phyloP scores from a whole-genome alignment of 1,140 invertebrate genomes.

The Drosophila auraria region DNA sequence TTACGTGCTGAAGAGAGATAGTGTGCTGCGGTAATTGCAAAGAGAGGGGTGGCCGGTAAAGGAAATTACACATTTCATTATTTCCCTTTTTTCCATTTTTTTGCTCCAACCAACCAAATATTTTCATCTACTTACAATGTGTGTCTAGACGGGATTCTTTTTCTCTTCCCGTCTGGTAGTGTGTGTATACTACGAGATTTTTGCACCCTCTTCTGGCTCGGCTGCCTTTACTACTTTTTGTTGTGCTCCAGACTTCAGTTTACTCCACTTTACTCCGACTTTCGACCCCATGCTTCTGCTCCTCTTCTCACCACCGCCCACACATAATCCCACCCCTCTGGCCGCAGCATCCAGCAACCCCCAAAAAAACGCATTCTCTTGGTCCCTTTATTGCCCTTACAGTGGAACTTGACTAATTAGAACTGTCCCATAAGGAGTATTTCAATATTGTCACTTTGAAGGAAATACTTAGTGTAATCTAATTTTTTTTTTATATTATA shows the following conservation, averaged over 20 bases:
- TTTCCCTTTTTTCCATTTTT: slow-evolving; percentile 33
- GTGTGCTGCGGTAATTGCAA: neutral
- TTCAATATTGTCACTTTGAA: neutral
- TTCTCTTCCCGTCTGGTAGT: slow-evolving; percentile 23
- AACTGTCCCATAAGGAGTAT: neutral
- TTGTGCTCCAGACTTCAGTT: slow-evolving; percentile 61
- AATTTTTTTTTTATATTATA: too few species aligned
- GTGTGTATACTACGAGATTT: slow-evolving; percentile 42
- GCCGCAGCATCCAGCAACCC: slow-evolving; percentile 66
- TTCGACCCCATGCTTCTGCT: slow-evolving; percentile 34
- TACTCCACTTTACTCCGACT: slow-evolving; percentile 42
- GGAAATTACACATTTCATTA: slow-evolving; percentile 36
- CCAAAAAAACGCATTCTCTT: slow-evolving; percentile 70
- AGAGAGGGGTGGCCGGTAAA: neutral
- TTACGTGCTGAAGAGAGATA: slow-evolving; percentile 15
- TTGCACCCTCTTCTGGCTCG: slow-evolving; percentile 44
- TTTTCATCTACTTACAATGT: slow-evolving; percentile 72
- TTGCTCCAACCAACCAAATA: slow-evolving; percentile 32
- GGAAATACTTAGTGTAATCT: neutral
- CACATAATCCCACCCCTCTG: slow-evolving; percentile 5
- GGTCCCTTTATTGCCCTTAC: slow-evolving; percentile 48
- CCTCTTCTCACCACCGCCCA: slow-evolving; percentile 5
- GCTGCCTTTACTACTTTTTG: slow-evolving; percentile 69
- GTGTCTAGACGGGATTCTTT: slow-evolving; percentile 64
- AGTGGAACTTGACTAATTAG: slow-evolving; percentile 8